phyloP scores from a whole-genome alignment of 2,797 vertebrate genomes.

The Eospalax fontanierii region DNA sequence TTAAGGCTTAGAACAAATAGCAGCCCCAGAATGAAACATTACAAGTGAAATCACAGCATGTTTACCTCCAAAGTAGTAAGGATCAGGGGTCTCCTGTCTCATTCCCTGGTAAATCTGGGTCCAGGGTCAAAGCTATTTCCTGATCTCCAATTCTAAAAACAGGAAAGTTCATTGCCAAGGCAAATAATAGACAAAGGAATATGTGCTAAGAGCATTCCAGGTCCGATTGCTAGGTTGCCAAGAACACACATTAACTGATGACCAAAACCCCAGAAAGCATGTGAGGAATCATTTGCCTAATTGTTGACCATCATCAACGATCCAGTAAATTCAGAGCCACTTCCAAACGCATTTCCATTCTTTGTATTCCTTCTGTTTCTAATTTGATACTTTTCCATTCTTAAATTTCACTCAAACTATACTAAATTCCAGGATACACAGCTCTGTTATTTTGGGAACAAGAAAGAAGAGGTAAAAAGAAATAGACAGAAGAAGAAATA shows the following conservation, averaged over 20 bases:
- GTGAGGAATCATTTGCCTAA: background rate
- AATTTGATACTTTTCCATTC: background rate
- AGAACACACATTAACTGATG: background rate
- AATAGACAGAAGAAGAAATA: background rate
- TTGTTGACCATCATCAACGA: background rate
- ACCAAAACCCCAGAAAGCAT: background rate
- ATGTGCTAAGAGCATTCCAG: background rate
- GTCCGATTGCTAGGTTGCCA: background rate
- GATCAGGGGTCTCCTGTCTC: background rate
- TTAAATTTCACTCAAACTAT: background rate
- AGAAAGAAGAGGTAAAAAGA: background rate
- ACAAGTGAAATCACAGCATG: background rate
- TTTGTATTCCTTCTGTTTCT: background rate
- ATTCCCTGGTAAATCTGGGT: background rate
- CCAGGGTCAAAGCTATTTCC: background rate
- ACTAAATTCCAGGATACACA: background rate
- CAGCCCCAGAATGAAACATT: background rate
- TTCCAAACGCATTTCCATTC: background rate
- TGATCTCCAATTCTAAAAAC: background rate
- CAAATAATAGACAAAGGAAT: background rate
- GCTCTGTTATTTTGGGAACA: background rate
- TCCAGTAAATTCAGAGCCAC: background rate
- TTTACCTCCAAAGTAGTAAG: background rate
- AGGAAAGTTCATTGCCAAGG: background rate
- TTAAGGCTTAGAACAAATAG: conserved; percentile 37